Evolutionary conservation across 1,140 invertebrate species (phyloP).

Genomic region (Leptinotarsa undecemlineata): DNA sequence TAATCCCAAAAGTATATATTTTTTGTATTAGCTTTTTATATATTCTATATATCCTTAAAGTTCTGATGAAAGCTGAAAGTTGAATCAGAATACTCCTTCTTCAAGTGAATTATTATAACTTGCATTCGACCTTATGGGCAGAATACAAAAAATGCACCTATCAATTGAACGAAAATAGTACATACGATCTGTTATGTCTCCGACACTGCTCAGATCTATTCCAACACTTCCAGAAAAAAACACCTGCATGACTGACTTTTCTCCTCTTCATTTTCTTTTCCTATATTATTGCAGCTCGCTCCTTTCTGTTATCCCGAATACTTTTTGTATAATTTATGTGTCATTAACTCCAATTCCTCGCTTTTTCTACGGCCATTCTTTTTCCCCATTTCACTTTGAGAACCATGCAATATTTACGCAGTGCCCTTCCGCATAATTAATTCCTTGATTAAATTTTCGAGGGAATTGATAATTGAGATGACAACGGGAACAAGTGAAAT

Average conservation of each 20-base stretch:
- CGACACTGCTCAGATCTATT: not conserved
- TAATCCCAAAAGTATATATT: too few relatives aligned
- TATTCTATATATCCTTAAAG: too few relatives aligned
- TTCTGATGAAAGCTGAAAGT: too few relatives aligned
- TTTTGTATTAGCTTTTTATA: too few relatives aligned
- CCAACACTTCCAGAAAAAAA: not conserved
- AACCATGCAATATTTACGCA: constrained; percentile 8
- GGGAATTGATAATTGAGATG: constrained; percentile 8
- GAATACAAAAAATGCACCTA: too few relatives aligned
- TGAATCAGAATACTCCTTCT: too few relatives aligned
- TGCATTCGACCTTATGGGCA: too few relatives aligned
- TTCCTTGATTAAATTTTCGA: not conserved
- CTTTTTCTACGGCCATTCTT: constrained; percentile 22
- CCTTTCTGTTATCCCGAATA: constrained; percentile 29
- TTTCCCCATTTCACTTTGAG: constrained; percentile 14
- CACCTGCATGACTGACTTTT: not conserved
- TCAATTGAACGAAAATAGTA: too few relatives aligned
- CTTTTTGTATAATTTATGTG: constrained; percentile 37
- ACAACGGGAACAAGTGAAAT: not conserved
- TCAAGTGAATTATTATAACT: too few relatives aligned
- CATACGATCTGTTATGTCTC: too few relatives aligned
- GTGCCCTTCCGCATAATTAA: constrained; percentile 1
- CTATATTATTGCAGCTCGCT: constrained; percentile 35
- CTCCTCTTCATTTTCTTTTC: constrained; percentile 22
- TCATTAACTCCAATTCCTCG: constrained; percentile 37